Evolutionary conservation across 2,113 vertebrate species (phyloP).

Genomic region (Chaenocephalus aceratus): DNA sequence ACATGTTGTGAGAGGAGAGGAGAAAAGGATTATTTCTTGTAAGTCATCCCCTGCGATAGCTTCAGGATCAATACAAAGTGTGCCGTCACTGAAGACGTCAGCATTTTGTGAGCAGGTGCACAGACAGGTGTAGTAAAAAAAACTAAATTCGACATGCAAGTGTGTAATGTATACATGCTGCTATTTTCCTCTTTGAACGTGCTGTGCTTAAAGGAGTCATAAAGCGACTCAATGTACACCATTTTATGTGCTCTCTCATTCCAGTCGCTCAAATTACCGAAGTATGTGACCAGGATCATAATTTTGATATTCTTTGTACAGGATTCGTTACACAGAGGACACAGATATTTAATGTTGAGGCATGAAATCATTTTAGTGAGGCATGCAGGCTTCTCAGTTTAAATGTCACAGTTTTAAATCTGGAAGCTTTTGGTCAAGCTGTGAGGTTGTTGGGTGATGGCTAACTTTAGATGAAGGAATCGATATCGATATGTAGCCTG

Average conservation of each 20-base stretch:
- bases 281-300: slow-evolving; percentile 18
- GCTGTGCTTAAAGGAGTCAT: slow-evolving; percentile 5
- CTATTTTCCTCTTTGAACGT: slow-evolving; percentile 8
- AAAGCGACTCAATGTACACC: slow-evolving; percentile 4
- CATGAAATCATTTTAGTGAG: slow-evolving; percentile 61
- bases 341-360: slow-evolving; percentile 35
- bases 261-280: slow-evolving; percentile 40
- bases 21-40: slow-evolving; percentile 23
- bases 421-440: slow-evolving; percentile 64
- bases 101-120: slow-evolving; percentile 24
- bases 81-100: background rate
- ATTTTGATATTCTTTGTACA: slow-evolving; percentile 13
- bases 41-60: background rate
- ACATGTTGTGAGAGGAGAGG: slow-evolving; percentile 28
- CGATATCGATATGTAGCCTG: slow-evolving; percentile 69
- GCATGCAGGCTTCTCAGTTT: slow-evolving; percentile 65
- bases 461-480: slow-evolving; percentile 80
- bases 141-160: background rate
- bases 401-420: slow-evolving; percentile 73
- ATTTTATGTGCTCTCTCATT: slow-evolving; percentile 26
- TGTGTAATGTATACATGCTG: background rate
- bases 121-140: slow-evolving; percentile 6
- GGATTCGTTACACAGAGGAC: slow-evolving; percentile 39
- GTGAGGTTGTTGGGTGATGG: slow-evolving; percentile 61
- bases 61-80: slow-evolving; percentile 4